phyloP scores from a whole-genome alignment of 2,113 vertebrate genomes.

The Plotosus lineatus region DNA sequence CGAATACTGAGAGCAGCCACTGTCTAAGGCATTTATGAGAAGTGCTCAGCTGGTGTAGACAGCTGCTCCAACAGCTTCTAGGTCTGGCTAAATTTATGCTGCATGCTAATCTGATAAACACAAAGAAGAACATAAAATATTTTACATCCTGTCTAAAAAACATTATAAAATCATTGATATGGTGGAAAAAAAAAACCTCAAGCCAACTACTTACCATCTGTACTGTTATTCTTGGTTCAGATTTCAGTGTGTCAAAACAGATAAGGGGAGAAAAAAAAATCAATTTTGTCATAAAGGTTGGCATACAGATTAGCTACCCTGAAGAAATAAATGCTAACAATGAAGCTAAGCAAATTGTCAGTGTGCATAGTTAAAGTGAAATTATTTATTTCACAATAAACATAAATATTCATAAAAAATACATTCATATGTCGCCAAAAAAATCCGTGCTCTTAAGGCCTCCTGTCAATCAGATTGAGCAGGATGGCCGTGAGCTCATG shows the following conservation, averaged over 20 bases:
- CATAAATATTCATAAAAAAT: not conserved
- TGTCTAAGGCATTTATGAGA: constrained; percentile 50
- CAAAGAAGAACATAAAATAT: constrained; percentile 47
- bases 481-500: not conserved
- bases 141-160: constrained; percentile 40
- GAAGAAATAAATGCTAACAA: constrained; percentile 5
- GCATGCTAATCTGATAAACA: constrained; percentile 61
- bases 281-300: not conserved
- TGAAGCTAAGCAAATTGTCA: constrained; percentile 25
- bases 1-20: constrained; percentile 45
- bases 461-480: not conserved
- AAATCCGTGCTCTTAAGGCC: not conserved
- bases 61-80: constrained; percentile 52
- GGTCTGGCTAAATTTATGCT: constrained; percentile 48
- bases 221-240: not conserved
- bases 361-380: constrained; percentile 26
- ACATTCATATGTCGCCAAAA: not conserved
- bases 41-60: constrained; percentile 58
- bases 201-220: constrained; percentile 13
- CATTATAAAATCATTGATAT: constrained; percentile 24
- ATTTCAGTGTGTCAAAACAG: constrained; percentile 16
- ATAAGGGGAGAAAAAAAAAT: constrained; percentile 11
- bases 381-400: not conserved
- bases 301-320: constrained; percentile 19
- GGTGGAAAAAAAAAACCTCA: constrained; percentile 12